Evolutionary conservation across 2,113 vertebrate species (phyloP).

Genomic region (Gavialis gangeticus): DNA sequence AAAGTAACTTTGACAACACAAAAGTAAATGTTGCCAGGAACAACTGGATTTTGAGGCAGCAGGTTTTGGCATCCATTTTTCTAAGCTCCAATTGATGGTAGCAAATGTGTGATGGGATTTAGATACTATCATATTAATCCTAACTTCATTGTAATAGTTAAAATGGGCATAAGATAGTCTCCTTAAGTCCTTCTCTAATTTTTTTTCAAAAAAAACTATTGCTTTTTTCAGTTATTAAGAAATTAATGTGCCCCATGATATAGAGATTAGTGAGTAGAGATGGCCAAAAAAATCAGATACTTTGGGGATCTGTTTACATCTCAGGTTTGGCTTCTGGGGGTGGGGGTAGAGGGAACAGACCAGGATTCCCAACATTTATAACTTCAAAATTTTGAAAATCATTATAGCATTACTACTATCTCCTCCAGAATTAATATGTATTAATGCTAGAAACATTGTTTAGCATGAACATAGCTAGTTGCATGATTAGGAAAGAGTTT

Average conservation of each 20-base stretch:
- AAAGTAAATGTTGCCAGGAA: neutral
- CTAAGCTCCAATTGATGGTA: neutral
- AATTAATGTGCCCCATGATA: neutral
- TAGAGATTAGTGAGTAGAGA: neutral
- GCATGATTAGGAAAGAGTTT: neutral
- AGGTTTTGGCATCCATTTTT: neutral
- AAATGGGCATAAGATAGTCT: neutral
- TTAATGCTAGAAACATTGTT: neutral
- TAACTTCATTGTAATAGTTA: neutral
- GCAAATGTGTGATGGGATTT: neutral
- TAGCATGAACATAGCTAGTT: neutral
- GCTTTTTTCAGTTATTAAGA: neutral
- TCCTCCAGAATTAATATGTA: neutral
- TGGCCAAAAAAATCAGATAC: neutral
- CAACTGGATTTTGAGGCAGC: neutral
- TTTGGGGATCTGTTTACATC: neutral
- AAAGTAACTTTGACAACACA: neutral
- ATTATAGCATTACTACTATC: neutral
- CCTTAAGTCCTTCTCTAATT: neutral
- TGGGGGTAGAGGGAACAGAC: neutral
- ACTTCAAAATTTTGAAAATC: neutral
- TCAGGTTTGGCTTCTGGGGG: neutral
- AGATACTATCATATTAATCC: neutral
- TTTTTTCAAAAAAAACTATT: neutral
- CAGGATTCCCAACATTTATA: neutral